These are phyloP conservation scores for Agrilus cyanescens DNA, from an alignment of 2,888 invertebrate species.

Conservation along the genomic window DNA sequence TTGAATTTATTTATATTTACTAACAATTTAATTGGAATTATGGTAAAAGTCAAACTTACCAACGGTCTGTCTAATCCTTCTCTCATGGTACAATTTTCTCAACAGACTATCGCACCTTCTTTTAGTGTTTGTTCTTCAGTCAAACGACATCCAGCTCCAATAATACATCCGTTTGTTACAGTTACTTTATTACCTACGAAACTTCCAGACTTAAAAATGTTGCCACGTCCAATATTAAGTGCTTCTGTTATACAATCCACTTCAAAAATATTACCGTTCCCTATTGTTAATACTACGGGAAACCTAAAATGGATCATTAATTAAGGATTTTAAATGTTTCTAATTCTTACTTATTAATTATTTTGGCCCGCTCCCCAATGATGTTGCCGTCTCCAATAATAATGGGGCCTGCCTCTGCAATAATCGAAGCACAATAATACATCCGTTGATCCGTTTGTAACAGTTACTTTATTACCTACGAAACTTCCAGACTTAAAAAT, in stretches of 20 bases:
- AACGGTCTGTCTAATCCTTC: too few species aligned
- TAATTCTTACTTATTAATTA: constrained; percentile 54
- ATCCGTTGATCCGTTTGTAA: too few species aligned
- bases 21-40: too few species aligned
- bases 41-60: constrained; percentile 42
- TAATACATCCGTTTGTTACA: constrained; percentile 81
- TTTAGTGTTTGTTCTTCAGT: constrained; percentile 61
- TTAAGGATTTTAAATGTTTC: too few species aligned
- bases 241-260: constrained; percentile 80
- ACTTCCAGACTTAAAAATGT: constrained; percentile 88
- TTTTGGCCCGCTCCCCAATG: constrained; percentile 88
- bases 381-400: constrained; percentile 95
- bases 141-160: constrained; percentile 77
- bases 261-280: constrained; percentile 91
- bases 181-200: constrained; percentile 73
- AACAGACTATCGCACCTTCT: constrained; percentile 87
- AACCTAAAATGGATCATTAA: too few species aligned
- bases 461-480: too few species aligned
- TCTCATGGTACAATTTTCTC: too few species aligned
- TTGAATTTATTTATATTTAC: too few species aligned
- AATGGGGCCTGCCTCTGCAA: constrained; percentile 92
- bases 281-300: constrained; percentile 54
- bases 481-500: constrained; percentile 85
- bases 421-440: constrained; percentile 82
- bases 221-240: constrained; percentile 81